Percentiles rank a stretch among this genome's conserved stretches.
phyloP scores from a whole-genome alignment of 2,888 invertebrate species.

The Drosophila parthenogenetica region DNA sequence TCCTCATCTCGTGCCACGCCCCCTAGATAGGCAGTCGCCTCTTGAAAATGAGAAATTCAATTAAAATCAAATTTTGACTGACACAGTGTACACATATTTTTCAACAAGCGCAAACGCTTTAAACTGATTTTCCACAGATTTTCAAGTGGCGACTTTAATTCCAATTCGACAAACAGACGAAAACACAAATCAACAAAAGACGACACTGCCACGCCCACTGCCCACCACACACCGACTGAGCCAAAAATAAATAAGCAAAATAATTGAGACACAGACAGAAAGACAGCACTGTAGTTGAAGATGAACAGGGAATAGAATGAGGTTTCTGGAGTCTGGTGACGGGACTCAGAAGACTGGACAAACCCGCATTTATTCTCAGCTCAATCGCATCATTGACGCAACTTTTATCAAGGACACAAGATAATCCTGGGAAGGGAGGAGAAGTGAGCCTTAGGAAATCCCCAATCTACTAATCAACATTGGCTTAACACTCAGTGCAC shows the following conservation, averaged over 20 bases:
- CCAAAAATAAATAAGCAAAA: constrained; percentile 65
- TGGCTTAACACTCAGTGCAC: constrained; percentile 13
- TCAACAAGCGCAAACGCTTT: constrained; percentile 29
- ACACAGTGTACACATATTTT: constrained; percentile 21
- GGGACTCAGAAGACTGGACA: constrained; percentile 8
- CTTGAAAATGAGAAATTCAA: constrained; percentile 73
- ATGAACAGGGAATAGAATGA: background rate
- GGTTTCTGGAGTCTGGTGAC: background rate
- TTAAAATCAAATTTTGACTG: constrained; percentile 74
- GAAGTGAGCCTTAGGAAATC: background rate
- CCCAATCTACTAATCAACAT: constrained; percentile 22
- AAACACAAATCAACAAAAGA: constrained; percentile 37
- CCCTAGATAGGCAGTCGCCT: constrained; percentile 25
- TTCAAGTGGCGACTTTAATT: constrained; percentile 48
- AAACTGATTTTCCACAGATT: constrained; percentile 56
- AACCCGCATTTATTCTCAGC: constrained; percentile 7
- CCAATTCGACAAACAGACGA: constrained; percentile 43
- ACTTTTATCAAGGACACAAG: constrained; percentile 58
- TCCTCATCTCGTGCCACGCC: constrained; percentile 22
- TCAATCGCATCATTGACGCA: constrained; percentile 21
- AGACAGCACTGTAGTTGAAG: background rate
- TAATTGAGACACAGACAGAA: constrained; percentile 59
- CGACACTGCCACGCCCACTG: constrained; percentile 2
- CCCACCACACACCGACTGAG: background rate
- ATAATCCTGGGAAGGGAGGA: constrained; percentile 44